phyloP scores from a whole-genome alignment of 2,113 vertebrate genomes.

The Todiramphus saurophagus region DNA sequence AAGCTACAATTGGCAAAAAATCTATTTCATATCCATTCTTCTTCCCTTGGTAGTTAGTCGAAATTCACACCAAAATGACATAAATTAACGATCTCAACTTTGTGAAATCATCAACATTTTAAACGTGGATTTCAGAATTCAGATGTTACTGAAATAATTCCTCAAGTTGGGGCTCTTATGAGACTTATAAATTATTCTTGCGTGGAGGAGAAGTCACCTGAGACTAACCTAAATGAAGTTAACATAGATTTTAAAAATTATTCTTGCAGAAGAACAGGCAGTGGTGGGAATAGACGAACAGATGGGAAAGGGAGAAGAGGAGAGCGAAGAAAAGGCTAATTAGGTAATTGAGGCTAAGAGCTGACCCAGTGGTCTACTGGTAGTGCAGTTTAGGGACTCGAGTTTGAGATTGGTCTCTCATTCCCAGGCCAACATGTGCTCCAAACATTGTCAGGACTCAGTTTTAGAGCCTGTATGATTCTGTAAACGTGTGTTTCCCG shows the following conservation, averaged over 20 bases:
- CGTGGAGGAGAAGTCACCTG: slow-evolving; percentile 49
- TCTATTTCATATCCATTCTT: neutral
- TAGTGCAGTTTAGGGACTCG: slow-evolving; percentile 26
- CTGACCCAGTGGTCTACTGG: slow-evolving; percentile 58
- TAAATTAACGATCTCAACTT: neutral
- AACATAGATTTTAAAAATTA: slow-evolving; percentile 68
- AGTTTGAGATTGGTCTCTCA: slow-evolving; percentile 24
- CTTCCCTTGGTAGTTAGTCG: neutral
- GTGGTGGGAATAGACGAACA: slow-evolving; percentile 72
- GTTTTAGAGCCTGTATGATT: neutral
- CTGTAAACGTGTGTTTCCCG: neutral
- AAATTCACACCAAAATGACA: neutral
- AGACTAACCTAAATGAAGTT: slow-evolving; percentile 72
- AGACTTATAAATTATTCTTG: slow-evolving; percentile 67
- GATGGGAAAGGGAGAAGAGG: slow-evolving; percentile 62
- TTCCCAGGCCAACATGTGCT: neutral
- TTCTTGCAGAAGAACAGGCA: slow-evolving; percentile 64
- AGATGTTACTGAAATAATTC: slow-evolving; percentile 34
- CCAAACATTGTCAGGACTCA: neutral
- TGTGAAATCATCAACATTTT: slow-evolving; percentile 24
- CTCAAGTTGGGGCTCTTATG: slow-evolving; percentile 34
- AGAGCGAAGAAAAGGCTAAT: slow-evolving; percentile 64
- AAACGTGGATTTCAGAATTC: slow-evolving; percentile 47
- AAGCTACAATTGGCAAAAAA: neutral
- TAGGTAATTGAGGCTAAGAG: slow-evolving; percentile 69